A percentile compares a stretch with the other conserved stretches of the same genome.
Evolutionary conservation across 2,113 vertebrate genomes (phyloP).

Genomic region (Pandion haliaetus): DNA sequence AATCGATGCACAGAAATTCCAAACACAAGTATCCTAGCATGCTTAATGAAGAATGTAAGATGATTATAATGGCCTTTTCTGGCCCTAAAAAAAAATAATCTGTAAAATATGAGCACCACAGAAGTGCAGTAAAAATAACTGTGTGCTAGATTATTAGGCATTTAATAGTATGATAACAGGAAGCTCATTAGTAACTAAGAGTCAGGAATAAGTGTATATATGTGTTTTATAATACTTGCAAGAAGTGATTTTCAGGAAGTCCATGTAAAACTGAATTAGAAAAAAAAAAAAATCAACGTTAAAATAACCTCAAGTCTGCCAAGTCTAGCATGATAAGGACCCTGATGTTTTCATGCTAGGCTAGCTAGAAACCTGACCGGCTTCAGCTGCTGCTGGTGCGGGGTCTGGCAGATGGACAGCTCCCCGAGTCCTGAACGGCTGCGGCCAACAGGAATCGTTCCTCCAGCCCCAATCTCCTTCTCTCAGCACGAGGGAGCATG

Average conservation of each 20-base stretch:
- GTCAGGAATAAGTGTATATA: not conserved
- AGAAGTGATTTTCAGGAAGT: not conserved
- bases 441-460: accelerated
- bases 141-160: not conserved
- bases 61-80: not conserved
- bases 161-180: not conserved
- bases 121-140: not conserved
- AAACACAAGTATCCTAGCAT: not conserved
- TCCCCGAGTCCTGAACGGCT: not conserved
- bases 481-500: not conserved
- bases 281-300: not conserved
- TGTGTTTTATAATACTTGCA: not conserved
- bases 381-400: accelerated
- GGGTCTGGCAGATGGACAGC: not conserved
- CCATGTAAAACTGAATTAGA: not conserved
- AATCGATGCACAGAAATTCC: not conserved
- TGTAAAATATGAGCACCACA: not conserved
- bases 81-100: not conserved
- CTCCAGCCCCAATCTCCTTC: not conserved
- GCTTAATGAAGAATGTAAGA: not conserved
- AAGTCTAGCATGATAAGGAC: not conserved
- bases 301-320: not conserved
- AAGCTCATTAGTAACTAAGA: not conserved
- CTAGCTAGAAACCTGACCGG: accelerated
- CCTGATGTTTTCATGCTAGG: not conserved